Evolutionary conservation across 2,888 invertebrate species (phyloP), one percentile per base, ranked within the genome.

Genomic region (Aproaerema taeniolella): DNA sequence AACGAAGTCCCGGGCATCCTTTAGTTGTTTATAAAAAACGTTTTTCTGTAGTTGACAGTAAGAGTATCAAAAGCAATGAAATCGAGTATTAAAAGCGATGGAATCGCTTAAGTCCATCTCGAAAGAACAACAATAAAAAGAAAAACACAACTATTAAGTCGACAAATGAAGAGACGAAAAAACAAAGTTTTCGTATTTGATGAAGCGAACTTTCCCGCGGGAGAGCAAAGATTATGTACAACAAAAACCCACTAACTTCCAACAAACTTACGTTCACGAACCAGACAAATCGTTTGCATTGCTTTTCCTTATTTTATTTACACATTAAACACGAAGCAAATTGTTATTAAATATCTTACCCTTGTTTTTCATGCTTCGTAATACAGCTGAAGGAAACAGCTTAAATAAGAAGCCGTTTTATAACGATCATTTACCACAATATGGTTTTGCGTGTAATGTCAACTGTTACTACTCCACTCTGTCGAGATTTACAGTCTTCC

Each of bases 271-370:
- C n/a, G 44, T 38, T 41, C 33, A 41, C 41, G 39, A 44, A 44
- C 38, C n/a, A 46, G 42, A 49, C 42, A 43, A 42, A 45, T n/a
- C n/a, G n/a, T n/a, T n/a, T n/a, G n/a, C n/a, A n/a, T 39, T 40
- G 45, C 42, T 45, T 42, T 44, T 41, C 11, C n/a, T 32, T 17
- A 11, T 11, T 29, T 29, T 37, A 17, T 37, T 20, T 6, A 26
- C 6, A 26, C n/a, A 26, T 9, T 26, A 26, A 26, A 26, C 26
- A 26, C 26, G 26, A 26, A 26, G n/a, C n/a, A 26, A 26, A 26
- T n/a, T 26, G 8, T 9, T 9, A 26, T 26, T 6, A 26, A 26
- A 26, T 3, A 26, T 20, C 5, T 4, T 20, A 8, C 20, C 20
- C 5, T 8, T 20, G 20, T 20, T 20, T n/a, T 7, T 28, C 10